Conservation (phyloP, 2,113 vertebrate species). For the Neogobius melanostomus region DNA sequence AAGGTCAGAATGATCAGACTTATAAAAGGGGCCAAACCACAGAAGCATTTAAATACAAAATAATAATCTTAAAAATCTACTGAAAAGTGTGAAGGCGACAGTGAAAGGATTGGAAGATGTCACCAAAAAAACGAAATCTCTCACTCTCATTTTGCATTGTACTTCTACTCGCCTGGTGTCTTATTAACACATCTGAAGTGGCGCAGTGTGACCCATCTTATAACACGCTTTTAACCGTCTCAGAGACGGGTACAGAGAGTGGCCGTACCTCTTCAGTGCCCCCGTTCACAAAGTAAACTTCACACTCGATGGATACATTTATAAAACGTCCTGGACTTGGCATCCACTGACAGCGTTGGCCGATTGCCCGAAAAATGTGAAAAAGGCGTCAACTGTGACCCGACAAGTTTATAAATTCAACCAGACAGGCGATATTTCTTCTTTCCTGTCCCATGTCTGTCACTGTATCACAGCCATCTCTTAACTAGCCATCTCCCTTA, state of each 20-base stretch:
- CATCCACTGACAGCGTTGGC: constrained; percentile 2
- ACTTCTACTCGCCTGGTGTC: neutral
- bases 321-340: constrained; percentile 8
- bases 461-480: neutral
- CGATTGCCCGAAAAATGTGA: constrained; percentile 28
- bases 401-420: constrained; percentile 6
- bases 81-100: no score
- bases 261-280: neutral
- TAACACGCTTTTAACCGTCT: neutral
- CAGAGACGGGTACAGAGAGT: no score
- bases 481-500: no score
- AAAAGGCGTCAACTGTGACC: constrained; percentile 15
- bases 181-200: neutral
- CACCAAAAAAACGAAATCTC: no score
- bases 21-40: no score
- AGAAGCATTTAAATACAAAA: no score
- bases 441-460: neutral
- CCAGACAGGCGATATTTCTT: neutral
- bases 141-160: no score
- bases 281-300: neutral
- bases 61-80: no score
- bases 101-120: no score
- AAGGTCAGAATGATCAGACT: no score
- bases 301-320: neutral
- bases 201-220: neutral